Conservation (phyloP, 1,140 invertebrate genomes). For the Venturia canescens region DNA sequence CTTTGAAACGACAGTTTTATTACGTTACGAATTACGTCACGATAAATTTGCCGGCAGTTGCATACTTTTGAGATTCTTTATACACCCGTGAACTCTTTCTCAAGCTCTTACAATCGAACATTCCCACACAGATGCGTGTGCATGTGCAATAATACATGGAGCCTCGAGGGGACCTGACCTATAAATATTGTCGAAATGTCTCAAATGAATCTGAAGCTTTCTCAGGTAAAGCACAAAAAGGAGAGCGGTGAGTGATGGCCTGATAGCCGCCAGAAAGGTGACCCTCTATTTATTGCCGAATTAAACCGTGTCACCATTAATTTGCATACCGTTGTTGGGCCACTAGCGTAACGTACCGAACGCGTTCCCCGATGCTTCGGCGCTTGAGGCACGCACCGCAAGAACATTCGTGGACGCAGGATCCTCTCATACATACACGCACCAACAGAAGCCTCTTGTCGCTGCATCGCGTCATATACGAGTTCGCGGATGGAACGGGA, state of each 20-base stretch:
- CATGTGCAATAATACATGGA: neutral
- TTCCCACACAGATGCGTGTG: neutral
- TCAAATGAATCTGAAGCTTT: conserved; percentile 77
- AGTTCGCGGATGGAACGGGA: neutral
- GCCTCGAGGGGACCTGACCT: conserved; percentile 70
- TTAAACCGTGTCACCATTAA: conserved; percentile 77
- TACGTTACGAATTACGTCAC: no score
- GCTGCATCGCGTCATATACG: neutral
- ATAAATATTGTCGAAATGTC: conserved; percentile 76
- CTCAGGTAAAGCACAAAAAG: conserved; percentile 74
- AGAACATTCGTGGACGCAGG: conserved; percentile 2
- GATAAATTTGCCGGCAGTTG: no score
- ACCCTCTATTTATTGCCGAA: conserved; percentile 77
- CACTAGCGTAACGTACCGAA: conserved; percentile 47
- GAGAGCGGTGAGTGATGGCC: conserved; percentile 71
- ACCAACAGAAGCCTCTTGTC: conserved; percentile 17
- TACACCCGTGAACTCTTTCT: no score
- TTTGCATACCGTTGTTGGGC: conserved; percentile 71
- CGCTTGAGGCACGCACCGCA: conserved; percentile 26
- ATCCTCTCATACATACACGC: conserved; percentile 12
- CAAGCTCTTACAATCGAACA: neutral
- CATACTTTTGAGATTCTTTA: no score
- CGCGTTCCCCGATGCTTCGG: conserved; percentile 33
- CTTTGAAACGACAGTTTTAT: no score
- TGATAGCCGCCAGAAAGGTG: conserved; percentile 70